Base-by-base conservation (phyloP, 2,888 invertebrate genomes). In the Erebia ligea region DNA sequence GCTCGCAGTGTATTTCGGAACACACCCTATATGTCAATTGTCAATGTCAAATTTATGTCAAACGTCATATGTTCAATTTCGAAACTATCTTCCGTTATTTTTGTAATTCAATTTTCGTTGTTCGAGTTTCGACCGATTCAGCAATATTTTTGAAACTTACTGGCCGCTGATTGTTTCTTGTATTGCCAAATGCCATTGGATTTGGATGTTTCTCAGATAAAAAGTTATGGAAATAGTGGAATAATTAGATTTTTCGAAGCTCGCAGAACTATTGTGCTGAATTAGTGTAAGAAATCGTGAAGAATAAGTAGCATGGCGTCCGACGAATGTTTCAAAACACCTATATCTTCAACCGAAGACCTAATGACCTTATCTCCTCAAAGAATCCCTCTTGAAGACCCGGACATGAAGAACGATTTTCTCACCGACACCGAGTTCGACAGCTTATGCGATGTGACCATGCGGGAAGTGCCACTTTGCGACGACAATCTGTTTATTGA, bases 401-500 rank as follows among this genome's bases (percentile, higher is more conserved):
- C 79, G 5, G 83, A 89, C 66, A 77, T 85, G 63, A 89, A 88
- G 1, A 85, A 83, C 70, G 92, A 92, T 76, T 80, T 91, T 40
- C 87, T 92, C 25, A 91, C 91, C 5, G 91, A 91, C 15, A 73
- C 84, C 1, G 88, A 89, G n/a, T 87, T 86, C 73, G 90, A 90
- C 76, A 90, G 87, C 77, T 88, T 89, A 64, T 89, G 91, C 78
- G 91, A 92, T 78, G 85, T 91, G 48, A 91, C 92, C 2, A 91
- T 92, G 91, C 87, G 85, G 74, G 92, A 91, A 76, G 77, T 88
- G 56, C 87, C 87, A 1, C 73, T 79, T 25, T 84, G 42, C 13
- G 61, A 82, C 64, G 89, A 91, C 64, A 88, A 90, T 67, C 91
- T 94, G 81, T 94, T 94, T 75, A 92, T 93, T 72, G 95, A 95